Conservation (phyloP, 2,888 invertebrate genomes). For the Phanerotoma sp. region DNA sequence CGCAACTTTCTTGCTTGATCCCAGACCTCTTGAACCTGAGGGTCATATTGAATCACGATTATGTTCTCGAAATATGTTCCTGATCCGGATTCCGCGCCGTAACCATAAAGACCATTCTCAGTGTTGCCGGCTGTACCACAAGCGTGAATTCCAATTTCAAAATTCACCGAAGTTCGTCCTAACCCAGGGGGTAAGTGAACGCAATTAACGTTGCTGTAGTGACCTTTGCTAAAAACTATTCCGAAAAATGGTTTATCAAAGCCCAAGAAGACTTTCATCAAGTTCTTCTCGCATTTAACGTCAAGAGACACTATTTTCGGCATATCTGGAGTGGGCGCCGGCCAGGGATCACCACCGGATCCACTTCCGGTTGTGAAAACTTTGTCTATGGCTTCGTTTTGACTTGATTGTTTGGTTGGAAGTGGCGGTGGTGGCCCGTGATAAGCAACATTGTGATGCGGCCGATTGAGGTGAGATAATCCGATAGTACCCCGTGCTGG, state of each 20-base stretch:
- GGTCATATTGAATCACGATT: constrained; percentile 90
- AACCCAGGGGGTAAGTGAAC: constrained; percentile 88
- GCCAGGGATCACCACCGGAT: constrained; percentile 75
- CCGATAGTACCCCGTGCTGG: constrained; percentile 58
- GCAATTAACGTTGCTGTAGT: constrained; percentile 90
- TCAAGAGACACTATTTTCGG: constrained; percentile 90
- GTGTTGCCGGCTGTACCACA: constrained; percentile 92
- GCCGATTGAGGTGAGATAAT: constrained; percentile 48
- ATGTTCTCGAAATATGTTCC: constrained; percentile 94
- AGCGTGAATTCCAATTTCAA: constrained; percentile 87
- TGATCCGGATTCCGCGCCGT: constrained; percentile 84
- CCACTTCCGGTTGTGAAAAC: constrained; percentile 56
- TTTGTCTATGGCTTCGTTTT: constrained; percentile 64
- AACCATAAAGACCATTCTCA: constrained; percentile 85
- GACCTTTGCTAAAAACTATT: constrained; percentile 93
- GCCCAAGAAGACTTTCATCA: constrained; percentile 92
- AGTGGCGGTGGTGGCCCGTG: constrained; percentile 74
- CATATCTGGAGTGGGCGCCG: constrained; percentile 76
- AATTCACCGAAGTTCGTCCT: constrained; percentile 82
- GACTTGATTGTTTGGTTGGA: constrained; percentile 57
- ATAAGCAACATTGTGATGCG: constrained; percentile 65
- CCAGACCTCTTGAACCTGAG: constrained; percentile 91
- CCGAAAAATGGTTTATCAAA: constrained; percentile 94
- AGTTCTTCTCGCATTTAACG: constrained; percentile 91
- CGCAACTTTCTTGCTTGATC: constrained; percentile 89